Evolutionary conservation across 2,113 vertebrate species (phyloP), one percentile per base, ranked within the genome.

Genomic region (Thomomys bottae): DNA sequence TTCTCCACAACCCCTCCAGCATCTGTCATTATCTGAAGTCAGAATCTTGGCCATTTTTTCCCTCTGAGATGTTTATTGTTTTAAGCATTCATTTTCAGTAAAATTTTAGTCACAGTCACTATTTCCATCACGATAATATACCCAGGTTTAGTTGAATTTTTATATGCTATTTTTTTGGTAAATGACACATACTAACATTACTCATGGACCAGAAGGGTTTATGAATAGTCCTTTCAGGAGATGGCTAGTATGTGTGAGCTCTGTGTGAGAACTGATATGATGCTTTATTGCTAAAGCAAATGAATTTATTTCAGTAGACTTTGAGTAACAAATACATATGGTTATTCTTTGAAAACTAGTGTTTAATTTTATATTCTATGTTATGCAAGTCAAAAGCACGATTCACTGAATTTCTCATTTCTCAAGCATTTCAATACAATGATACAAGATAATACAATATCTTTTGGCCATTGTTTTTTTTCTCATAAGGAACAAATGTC

Each of bases 101-200:
- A 68, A 70, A 49, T 17, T 57, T n/a, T 68, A 75, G 24, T 49
- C 24, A n/a, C 21, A n/a, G 66, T 40, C 30, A 8, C 8, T 79
- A 10, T 96, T 93, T 72, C 59, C n/a, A 70, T 92, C 63, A 64
- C 66, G 40, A 90, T n/a, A 75, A 2, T 84, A 49, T 66, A 80
- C 82, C 3, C n/a, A 61, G 23, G 1, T 36, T 76, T 88, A 30
- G 28, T 85, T 79, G 32, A 17, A 40, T 78, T 67, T n/a, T 91
- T 54, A 32, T 70, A 20, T 20, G 6, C 21, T 68, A 36, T 20
- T 70, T 40, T 64, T 49, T 89, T 79, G 72, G 54, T 45, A 75
- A 91, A 59, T 94, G 67, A 36, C 61, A 61, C 8, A 36, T 59
- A 28, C 1, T 8, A 64, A 18, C 49, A 42, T 63, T 14, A 54